Base-by-base conservation (phyloP, 2,797 vertebrate genomes). In the Poecile montanus region DNA sequence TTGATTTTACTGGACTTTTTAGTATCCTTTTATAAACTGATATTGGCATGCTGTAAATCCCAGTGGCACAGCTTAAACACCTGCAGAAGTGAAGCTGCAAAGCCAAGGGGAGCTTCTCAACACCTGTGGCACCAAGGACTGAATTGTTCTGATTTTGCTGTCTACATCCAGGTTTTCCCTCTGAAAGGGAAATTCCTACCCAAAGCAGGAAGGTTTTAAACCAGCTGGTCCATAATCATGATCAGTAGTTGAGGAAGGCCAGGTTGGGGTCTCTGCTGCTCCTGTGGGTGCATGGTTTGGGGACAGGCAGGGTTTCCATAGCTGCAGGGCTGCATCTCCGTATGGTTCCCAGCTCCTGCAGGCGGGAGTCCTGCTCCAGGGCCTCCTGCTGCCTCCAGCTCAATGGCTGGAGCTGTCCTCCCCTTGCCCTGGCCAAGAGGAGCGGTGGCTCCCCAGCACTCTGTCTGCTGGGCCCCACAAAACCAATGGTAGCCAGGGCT, bases 251-350 rank as follows among this genome's bases (percentile, higher is more conserved):
- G 10, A 15, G 65, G 44, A 65, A 25, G 26, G 17, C 2, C 42
- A 27, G 23, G 16, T 9, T 73, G 62, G 42, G 36, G 15, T 34
- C 16, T 50, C 19, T 71, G 12, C 26, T 23, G 23, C 1, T 1
- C 38, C 60, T 1, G 0, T 0, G 6, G 27, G 32, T 11, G 10
- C 0, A 0, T 45, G 3, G 4, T 23, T 67, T 10, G 48, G 65
- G 34, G 44, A 5, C 44, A 66, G 51, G 48, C 73, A 50, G 44
- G 4, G 11, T 57, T 70, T 73, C 77, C 18, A 2, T 32, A 0
- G 0, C 34, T 0, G 0, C 1, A 0, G 27, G 45, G 45, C 79
- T 47, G 66, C 0, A 0, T 68, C 72, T 29, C 20, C 1, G 0
- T 0, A 17, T 10, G 32, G 23, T 22, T 90, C 61, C 83, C 7